Evolutionary conservation across 2,113 vertebrate species (phyloP), one percentile per base, ranked within the genome.

Genomic region (Gnathonemus longibarbis): DNA sequence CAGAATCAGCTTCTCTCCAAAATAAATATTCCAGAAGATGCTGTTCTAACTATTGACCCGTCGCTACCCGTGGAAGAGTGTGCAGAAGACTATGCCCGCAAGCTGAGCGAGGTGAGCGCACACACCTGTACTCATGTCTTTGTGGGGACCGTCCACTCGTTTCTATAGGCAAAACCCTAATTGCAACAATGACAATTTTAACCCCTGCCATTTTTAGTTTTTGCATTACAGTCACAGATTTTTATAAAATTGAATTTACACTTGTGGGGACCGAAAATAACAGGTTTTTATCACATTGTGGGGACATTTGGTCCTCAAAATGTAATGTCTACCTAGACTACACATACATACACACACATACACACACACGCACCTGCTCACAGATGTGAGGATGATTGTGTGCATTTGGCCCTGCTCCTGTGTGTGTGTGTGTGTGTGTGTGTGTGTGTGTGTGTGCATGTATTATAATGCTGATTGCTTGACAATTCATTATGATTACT

Each of bases 31-130:
- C 95, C 97, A 0, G 95, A 96, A 1, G 94, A 94, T 83, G 94
- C 95, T 35, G 94, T 99, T 88, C 93, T 98, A 91, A 91, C 94
- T 9, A 96, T 97, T 5, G 91, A 97, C 85, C 93, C 96, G 0
- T 93, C 95, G 1, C 92, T 98, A 89, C 90, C 96, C 0, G 96
- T 98, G 70, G 90, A 94, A 5, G 95, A 96, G 39, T 98, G 97
- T 0, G 98, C 98, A 0, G 95, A 95, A 24, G 97, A 98, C 91
- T 99, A 99, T 2, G 93, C 96, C 3, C 58, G 66, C 77, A 98
- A 96, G 92, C 94, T 99, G 89, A 94, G 94, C 56, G 94, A 97
- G 97, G 98, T 98, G 93, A 85, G 90, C 27, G n/a, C 39, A 5
- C 15, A 21, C 6, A 11, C 27, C 50, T 21, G 53, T 21, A 2